Percentiles rank a stretch among this genome's conserved stretches.
These are phyloP conservation scores for Chrysocyon brachyurus DNA, from an alignment of 2,797 vertebrate species.

Conservation along the genomic window DNA sequence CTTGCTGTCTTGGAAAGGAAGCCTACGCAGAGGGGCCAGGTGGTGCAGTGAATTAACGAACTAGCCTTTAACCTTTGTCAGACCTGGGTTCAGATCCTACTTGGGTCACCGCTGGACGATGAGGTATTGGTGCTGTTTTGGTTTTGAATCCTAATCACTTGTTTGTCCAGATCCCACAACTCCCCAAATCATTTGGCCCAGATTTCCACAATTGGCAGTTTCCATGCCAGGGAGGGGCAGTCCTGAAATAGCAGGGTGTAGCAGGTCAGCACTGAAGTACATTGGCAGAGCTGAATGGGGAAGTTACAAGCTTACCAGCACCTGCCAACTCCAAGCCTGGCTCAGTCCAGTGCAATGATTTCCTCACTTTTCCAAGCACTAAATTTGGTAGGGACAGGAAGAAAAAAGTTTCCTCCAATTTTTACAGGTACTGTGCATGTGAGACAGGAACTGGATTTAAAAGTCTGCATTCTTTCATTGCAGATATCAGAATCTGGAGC, in stretches of 20 bases:
- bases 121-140: slow-evolving; percentile 54
- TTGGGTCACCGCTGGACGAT: slow-evolving; percentile 47
- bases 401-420: slow-evolving; percentile 7
- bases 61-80: slow-evolving; percentile 32
- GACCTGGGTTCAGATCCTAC: slow-evolving; percentile 33
- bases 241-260: slow-evolving; percentile 77
- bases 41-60: background rate
- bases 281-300: slow-evolving; percentile 70
- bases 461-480: background rate
- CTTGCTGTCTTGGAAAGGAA: slow-evolving; percentile 71
- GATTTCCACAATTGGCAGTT: slow-evolving; percentile 78
- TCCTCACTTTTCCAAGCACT: slow-evolving; percentile 76
- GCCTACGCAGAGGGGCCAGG: slow-evolving; percentile 31
- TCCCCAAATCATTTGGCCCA: slow-evolving; percentile 81
- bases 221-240: slow-evolving; percentile 68
- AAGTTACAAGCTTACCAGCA: slow-evolving; percentile 67
- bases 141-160: slow-evolving; percentile 71
- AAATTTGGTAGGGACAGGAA: slow-evolving; percentile 71
- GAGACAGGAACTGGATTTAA: background rate
- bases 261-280: slow-evolving; percentile 70
- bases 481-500: background rate
- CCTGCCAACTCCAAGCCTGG: slow-evolving; percentile 58
- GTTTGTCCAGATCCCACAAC: slow-evolving; percentile 76
- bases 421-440: slow-evolving; percentile 41
- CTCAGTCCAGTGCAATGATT: slow-evolving; percentile 61